phyloP scores from a whole-genome alignment of 2,797 vertebrate species.

The Loris lydekkerianus region DNA sequence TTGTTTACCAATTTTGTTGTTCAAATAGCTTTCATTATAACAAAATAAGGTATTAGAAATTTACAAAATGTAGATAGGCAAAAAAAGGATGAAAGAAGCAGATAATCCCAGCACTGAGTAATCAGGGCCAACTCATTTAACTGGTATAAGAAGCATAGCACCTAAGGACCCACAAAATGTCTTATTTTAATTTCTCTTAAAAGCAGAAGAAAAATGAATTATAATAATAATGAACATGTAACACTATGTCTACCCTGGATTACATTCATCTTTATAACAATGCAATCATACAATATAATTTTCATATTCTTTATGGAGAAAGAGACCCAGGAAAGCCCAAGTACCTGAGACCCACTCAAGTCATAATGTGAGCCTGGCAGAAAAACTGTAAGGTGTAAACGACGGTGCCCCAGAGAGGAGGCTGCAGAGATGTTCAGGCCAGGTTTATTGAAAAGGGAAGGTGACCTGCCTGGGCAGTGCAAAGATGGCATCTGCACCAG shows the following conservation, averaged over 20 bases:
- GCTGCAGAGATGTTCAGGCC: no score
- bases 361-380: not conserved
- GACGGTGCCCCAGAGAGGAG: no score
- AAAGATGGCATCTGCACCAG: no score
- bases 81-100: not conserved
- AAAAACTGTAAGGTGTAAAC: not conserved
- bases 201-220: not conserved
- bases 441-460: no score
- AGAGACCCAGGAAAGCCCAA: not conserved
- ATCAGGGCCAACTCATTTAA: not conserved
- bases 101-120: not conserved
- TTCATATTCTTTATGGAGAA: not conserved
- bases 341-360: not conserved
- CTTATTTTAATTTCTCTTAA: conserved; percentile 49
- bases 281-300: not conserved
- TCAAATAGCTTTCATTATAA: conserved; percentile 8
- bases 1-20: conserved; percentile 23
- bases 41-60: conserved; percentile 14
- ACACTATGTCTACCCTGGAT: not conserved
- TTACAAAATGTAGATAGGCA: not conserved
- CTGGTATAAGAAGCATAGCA: not conserved
- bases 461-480: no score
- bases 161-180: not conserved
- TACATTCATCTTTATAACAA: not conserved
- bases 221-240: not conserved